Conservation (phyloP, 2,113 vertebrate species). For the Hemiscyllium ocellatum region DNA sequence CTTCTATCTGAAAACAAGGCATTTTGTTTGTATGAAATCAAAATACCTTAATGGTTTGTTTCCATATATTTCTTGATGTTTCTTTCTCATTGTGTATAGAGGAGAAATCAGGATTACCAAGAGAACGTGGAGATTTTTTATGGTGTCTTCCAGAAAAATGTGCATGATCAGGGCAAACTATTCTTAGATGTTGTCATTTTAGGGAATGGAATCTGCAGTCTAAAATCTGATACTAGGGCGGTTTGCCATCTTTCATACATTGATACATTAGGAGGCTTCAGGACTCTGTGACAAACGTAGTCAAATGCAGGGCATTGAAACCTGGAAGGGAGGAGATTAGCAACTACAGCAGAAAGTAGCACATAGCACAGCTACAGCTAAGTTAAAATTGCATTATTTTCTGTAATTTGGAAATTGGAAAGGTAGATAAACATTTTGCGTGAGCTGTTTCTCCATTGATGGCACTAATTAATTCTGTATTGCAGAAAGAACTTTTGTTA, state of each 20-base stretch:
- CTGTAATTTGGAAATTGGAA: not conserved
- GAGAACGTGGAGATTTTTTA: not conserved
- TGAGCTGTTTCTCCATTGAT: not conserved
- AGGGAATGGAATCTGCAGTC: not conserved
- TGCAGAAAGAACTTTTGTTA: not conserved
- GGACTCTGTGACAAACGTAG: not conserved
- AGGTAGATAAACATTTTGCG: not conserved
- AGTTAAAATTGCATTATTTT: constrained; percentile 1
- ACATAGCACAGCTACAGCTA: not conserved
- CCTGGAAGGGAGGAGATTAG: not conserved
- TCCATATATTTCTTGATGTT: not conserved
- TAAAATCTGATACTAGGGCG: not conserved
- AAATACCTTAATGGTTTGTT: constrained; percentile 18
- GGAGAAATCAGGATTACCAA: not conserved
- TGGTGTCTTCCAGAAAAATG: not conserved
- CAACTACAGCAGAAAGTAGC: not conserved
- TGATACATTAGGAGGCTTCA: not conserved
- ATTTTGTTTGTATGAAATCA: constrained; percentile 15
- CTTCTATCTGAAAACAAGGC: not conserved
- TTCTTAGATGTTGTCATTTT: not conserved
- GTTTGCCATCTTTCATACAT: not conserved
- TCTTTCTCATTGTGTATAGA: not conserved
- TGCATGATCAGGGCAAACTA: not conserved
- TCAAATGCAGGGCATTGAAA: not conserved
- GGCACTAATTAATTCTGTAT: not conserved